These are phyloP conservation scores for Pedicia rivosa DNA, from an alignment of 2,888 invertebrate species.

Conservation along the genomic window DNA sequence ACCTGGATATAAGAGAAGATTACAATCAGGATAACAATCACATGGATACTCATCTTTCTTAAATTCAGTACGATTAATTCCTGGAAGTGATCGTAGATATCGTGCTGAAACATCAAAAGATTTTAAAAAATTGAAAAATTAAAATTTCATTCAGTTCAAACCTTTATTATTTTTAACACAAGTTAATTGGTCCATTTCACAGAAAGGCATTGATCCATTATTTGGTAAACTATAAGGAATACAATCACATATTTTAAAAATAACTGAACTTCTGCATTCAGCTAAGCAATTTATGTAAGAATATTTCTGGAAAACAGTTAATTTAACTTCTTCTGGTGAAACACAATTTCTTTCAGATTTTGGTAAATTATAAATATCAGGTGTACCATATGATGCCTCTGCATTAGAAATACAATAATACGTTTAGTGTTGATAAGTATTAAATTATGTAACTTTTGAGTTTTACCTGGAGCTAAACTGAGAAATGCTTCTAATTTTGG, in stretches of 20 bases:
- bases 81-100: too few relatives aligned
- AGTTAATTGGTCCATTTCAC: conserved; percentile 18
- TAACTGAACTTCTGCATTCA: conserved; percentile 35
- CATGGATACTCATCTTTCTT: conserved; percentile 22
- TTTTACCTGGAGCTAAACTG: conserved; percentile 36
- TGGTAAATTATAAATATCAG: conserved; percentile 33
- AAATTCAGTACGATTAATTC: too few relatives aligned
- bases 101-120: too few relatives aligned
- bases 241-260: conserved; percentile 38
- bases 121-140: too few relatives aligned
- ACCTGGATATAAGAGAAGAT: conserved; percentile 40
- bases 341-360: conserved; percentile 39
- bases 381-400: conserved; percentile 43
- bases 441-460: conserved; percentile 19
- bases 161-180: conserved; percentile 19
- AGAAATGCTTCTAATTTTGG: conserved; percentile 41
- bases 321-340: conserved; percentile 35
- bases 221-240: conserved; percentile 39
- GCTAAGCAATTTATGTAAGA: conserved; percentile 50
- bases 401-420: too few relatives aligned
- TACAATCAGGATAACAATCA: conserved; percentile 45
- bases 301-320: conserved; percentile 32
- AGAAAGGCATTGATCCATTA: conserved; percentile 21
- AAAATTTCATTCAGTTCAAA: too few relatives aligned
- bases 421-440: too few relatives aligned